These are phyloP conservation scores for Pardosa pseudoannulata DNA, from an alignment of 2,888 invertebrate genomes.

Conservation along the genomic window DNA sequence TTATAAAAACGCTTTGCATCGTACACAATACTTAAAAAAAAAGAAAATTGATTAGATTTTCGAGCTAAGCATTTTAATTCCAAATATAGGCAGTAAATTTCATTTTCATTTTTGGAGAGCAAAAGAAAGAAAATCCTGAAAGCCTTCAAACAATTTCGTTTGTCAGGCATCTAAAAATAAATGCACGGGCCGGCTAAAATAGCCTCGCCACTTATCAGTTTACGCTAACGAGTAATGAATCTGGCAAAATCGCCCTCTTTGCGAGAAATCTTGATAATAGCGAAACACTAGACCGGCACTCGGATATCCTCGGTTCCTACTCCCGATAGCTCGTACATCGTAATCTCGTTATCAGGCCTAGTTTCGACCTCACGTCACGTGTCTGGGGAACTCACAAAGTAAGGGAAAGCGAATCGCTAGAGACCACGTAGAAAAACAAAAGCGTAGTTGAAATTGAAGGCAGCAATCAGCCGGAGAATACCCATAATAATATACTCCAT, in stretches of 20 bases:
- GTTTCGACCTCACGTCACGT: conserved; percentile 17
- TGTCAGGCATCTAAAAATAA: too few relatives aligned
- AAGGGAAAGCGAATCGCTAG: conserved; percentile 7
- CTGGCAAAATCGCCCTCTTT: background rate
- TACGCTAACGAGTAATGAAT: conserved; percentile 4
- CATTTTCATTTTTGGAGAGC: too few relatives aligned
- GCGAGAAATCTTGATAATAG: background rate
- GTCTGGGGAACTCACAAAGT: background rate
- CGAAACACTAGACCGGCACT: conserved; percentile 1
- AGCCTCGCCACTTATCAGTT: background rate
- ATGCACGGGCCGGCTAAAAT: too few relatives aligned
- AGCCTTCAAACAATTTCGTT: too few relatives aligned
- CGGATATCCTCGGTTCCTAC: background rate
- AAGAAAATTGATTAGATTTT: too few relatives aligned
- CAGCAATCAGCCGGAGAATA: background rate
- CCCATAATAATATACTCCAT: background rate
- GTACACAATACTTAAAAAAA: too few relatives aligned
- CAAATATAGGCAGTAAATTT: too few relatives aligned
- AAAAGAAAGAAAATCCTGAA: too few relatives aligned
- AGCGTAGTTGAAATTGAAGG: background rate
- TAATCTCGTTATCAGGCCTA: conserved; percentile 12
- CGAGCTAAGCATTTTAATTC: too few relatives aligned
- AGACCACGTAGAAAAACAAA: background rate
- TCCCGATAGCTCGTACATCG: background rate
- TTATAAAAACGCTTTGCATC: too few relatives aligned